phyloP scores from a whole-genome alignment of 1,140 invertebrate species.

The Diachasma alloeum region DNA sequence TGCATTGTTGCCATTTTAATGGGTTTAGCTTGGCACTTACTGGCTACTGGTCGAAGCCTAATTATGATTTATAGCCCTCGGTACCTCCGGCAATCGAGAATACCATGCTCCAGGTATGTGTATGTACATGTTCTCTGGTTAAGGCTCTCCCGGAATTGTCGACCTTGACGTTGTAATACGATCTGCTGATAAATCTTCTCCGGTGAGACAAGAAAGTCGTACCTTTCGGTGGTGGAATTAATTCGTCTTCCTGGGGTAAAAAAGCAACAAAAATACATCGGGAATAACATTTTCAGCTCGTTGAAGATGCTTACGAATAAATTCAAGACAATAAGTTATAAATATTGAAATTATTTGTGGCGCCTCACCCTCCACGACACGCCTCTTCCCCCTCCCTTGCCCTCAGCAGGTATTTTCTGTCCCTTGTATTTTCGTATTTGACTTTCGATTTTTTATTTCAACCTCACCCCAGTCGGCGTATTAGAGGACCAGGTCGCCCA shows the following conservation, averaged over 20 bases:
- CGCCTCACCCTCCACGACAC: constrained; percentile 32
- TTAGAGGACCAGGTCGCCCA: constrained; percentile 58
- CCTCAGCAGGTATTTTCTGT: background rate
- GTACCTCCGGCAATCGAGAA: constrained; percentile 34
- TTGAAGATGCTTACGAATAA: constrained; percentile 43
- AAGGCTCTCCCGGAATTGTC: constrained; percentile 37
- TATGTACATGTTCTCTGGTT: constrained; percentile 34
- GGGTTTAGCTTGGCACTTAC: constrained; percentile 44
- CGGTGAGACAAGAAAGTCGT: background rate
- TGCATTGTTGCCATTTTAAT: constrained; percentile 56
- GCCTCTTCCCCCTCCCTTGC: constrained; percentile 28
- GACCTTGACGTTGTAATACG: constrained; percentile 4
- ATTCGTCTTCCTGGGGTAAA: background rate
- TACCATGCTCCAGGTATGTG: constrained; percentile 9
- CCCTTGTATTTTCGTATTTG: background rate
- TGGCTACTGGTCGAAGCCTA: constrained; percentile 53
- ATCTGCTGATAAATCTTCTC: constrained; percentile 1
- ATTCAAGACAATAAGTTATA: constrained; percentile 58
- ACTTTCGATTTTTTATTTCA: constrained; percentile 9
- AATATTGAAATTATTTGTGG: constrained; percentile 56
- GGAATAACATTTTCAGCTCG: background rate
- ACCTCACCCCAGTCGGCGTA: constrained; percentile 32
- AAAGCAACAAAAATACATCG: background rate
- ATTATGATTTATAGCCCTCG: constrained; percentile 58
- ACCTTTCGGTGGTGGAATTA: background rate